Evolutionary conservation across 2,797 vertebrate genomes (phyloP), one percentile per base, ranked within the genome.

Genomic region (Arnoldichthys spilopterus): DNA sequence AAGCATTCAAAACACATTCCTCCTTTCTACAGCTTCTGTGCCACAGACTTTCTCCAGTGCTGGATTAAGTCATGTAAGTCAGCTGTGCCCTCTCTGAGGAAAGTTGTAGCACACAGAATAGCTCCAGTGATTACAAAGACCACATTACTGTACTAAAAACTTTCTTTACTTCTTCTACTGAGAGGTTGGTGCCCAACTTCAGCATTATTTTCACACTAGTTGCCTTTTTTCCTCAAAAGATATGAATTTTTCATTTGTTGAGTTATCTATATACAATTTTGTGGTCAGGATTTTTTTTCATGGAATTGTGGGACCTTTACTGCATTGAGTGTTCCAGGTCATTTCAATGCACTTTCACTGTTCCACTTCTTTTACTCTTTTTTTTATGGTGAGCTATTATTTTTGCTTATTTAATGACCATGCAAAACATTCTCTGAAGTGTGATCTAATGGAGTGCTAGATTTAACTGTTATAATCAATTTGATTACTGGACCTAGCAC

Each of bases 401-500:
- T 40, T 61, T 9, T n/a, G n/a, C 18, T 20, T 20, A 62, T 37
- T 2, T 70, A 20, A 32, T 15, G 16, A 28, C 24, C 45, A 30
- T 63, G 16, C 40, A 63, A 54, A 72, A 63, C 20, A n/a, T 49
- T 6, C 40, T 43, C 26, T 72, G 18, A 67, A 47, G 51, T 54
- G 20, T 58, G 1, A 11, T 45, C 18, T 9, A 16, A 30, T 2
- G 32, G 28, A 32, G 24, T 37, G 8, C 22, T 76, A 12, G 30
- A 62, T 22, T 15, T 68, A 13, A 67, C 40, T 47, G 64, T 34
- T 49, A 49, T 43, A 32, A 15, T 62, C 34, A 4, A 58, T 8
- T 12, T 11, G 9, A 53, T 56, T 47, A 11, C 53, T 30, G 61
- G 77, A 78, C 69, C 61, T 22, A 78, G 72, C 18, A 32, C 49